These are phyloP conservation scores for Triplophysa tibetana DNA, from an alignment of 2,113 vertebrate species.

Conservation along the genomic window DNA sequence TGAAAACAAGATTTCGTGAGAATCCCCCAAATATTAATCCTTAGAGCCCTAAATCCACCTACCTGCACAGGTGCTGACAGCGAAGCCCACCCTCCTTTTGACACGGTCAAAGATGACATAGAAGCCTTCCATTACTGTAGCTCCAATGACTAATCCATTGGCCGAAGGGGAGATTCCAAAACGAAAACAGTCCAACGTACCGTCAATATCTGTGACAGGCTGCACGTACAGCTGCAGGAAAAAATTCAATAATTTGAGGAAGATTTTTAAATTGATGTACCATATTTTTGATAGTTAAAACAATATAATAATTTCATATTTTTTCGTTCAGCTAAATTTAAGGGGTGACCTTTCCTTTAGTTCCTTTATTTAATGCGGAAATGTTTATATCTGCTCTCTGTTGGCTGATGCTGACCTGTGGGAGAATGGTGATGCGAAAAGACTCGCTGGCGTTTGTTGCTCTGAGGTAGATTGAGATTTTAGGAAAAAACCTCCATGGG, in stretches of 20 bases:
- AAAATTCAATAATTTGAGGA: neutral
- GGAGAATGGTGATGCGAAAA: constrained; percentile 89
- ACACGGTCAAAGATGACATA: constrained; percentile 91
- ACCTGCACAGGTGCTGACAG: constrained; percentile 91
- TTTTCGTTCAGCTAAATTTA: too few species aligned
- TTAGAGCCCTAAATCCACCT: neutral
- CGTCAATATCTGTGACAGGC: constrained; percentile 79
- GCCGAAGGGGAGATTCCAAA: constrained; percentile 89
- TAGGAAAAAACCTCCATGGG: constrained; percentile 91
- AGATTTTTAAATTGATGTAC: too few species aligned
- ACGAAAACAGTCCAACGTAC: constrained; percentile 84
- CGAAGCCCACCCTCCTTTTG: constrained; percentile 86
- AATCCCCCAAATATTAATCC: too few species aligned
- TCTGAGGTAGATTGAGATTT: constrained; percentile 92
- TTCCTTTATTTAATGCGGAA: too few species aligned
- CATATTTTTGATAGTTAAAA: too few species aligned
- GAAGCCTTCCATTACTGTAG: constrained; percentile 97
- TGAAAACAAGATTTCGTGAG: too few species aligned
- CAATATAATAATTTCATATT: too few species aligned
- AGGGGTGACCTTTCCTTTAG: too few species aligned
- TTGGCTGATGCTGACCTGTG: constrained; percentile 78
- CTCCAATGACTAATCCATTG: constrained; percentile 89
- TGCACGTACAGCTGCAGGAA: constrained; percentile 89
- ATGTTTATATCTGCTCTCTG: too few species aligned
- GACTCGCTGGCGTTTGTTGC: constrained; percentile 88